Base-by-base conservation (phyloP, 2,888 invertebrate genomes). In the Nemoura dubitans region DNA sequence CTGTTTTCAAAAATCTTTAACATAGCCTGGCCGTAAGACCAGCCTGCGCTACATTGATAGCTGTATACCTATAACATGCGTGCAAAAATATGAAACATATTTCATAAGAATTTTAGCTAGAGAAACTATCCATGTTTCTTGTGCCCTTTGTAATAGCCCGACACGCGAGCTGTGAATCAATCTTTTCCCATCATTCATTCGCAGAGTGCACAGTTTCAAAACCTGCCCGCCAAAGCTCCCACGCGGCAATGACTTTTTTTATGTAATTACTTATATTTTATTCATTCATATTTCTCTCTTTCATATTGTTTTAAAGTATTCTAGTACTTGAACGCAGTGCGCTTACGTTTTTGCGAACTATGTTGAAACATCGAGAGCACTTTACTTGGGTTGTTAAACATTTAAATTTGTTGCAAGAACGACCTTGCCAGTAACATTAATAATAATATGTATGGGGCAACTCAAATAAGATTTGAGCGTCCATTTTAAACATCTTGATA, bases 111-210 rank as follows among this genome's bases (percentile, higher is more conserved):
- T 25, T 81, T 30, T 28, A 30, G 81, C 30, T 30, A 30, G 81
- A 29, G 81, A 81, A 81, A 81, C 81, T 78, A 78, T 26, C 78
- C 28, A 5, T 26, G 28, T 43, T 42, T 43, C 43, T 83, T 26
- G 21, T 83, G 59, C 59, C 43, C 59, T 83, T 83, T 59, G 83
- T 83, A 83, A 43, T 26, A 43, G 10, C 1, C 25, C 10, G 42
- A 83, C 59, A 83, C 42, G 43, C 42, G 43, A 83, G 28, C 43
- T 6, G 83, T 26, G 43, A 83, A 59, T 83, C 83, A 43, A 83
- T 43, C 83, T 83, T 83, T 83, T 83, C 83, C 30, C 83, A 78
- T 78, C 78, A 78, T 28, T 78, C 78, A 83, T 83, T 83, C 83
- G 21, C 42, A 59, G 26, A 28, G 29, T 82, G 28, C 28, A 78